Conservation (phyloP, 2,113 vertebrate genomes). For the Embiotoca jacksoni region DNA sequence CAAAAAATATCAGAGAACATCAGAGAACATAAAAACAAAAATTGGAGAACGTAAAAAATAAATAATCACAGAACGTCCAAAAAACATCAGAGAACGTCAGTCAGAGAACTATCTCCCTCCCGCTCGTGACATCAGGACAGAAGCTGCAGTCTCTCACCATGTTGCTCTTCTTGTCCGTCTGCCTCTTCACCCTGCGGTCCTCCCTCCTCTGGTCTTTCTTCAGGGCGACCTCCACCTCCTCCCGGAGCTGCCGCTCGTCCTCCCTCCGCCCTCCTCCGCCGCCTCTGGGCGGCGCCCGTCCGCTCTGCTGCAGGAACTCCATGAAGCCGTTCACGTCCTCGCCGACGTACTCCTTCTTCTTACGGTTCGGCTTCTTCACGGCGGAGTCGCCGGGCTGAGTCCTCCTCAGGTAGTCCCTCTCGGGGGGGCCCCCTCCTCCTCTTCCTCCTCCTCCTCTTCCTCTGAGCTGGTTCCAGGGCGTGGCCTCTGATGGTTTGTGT, state of each 20-base stretch:
- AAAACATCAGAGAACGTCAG: too few relatives aligned
- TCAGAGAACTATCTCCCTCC: too few relatives aligned
- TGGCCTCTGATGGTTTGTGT: constrained; percentile 84
- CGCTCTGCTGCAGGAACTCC: constrained; percentile 82
- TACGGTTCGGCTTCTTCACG: constrained; percentile 80
- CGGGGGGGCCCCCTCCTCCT: neutral
- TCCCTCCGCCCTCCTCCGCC: neutral
- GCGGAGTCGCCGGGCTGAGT: constrained; percentile 45
- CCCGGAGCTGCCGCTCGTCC: constrained; percentile 50
- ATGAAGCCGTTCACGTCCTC: constrained; percentile 93
- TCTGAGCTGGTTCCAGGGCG: constrained; percentile 90
- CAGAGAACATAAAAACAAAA: too few relatives aligned
- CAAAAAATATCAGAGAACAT: too few relatives aligned
- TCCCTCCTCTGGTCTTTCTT: constrained; percentile 90
- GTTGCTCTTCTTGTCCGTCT: constrained; percentile 85
- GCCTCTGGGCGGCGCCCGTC: constrained; percentile 47
- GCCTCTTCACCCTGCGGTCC: constrained; percentile 88
- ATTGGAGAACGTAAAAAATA: too few relatives aligned
- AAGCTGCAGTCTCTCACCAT: constrained; percentile 86
- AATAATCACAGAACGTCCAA: too few relatives aligned
- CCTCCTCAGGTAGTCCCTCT: constrained; percentile 41
- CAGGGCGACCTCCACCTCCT: constrained; percentile 80
- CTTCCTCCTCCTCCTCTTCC: neutral
- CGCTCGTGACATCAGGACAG: too few relatives aligned
- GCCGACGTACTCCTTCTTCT: constrained; percentile 86